Evolutionary conservation across 2,113 vertebrate species (phyloP), one percentile per base, ranked within the genome.

Genomic region (Actenoides lindsayi): DNA sequence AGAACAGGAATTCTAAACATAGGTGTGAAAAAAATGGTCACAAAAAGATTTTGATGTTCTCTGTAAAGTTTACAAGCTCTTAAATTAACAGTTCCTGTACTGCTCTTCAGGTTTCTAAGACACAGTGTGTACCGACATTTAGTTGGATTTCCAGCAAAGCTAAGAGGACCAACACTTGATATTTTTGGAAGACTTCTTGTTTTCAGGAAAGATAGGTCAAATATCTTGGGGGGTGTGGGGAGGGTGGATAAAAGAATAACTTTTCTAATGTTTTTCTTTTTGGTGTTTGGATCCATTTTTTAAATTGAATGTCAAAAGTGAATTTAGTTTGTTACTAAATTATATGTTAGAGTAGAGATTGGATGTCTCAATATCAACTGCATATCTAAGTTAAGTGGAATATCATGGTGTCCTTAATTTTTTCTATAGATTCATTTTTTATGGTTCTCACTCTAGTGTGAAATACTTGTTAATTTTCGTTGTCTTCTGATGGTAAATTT

Each of bases 401-500:
- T 78, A 68, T 48, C 35, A 24, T 28, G 10, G 10, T 82, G 46
- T 60, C 44, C 28, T 81, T 78, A 57, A 54, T 78, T 51, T 76
- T 76, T 87, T 59, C 53, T 11, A n/a, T 17, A 54, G 30, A 80
- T 88, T 79, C 59, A 11, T 0, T 1, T 74, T 71, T 83, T 33
- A 44, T 59, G 69, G 31, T 70, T 89, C 89, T 78, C 30, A 41
- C 50, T 80, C 35, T 56, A 37, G n/a, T 89, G 27, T 86, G 65
- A 91, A 89, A 79, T 87, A 60, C 24, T 65, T 93, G 31, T 75
- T 65, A 73, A 68, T 83, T 90, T 92, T 69, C 84, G 25, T 93
- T 23, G 74, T 87, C 53, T 51, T 82, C 84, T 76, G 59, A 41
- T 77, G 44, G 33, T 70, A 50, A 71, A 76, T 93, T 77, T 81